phyloP scores from a whole-genome alignment of 2,113 vertebrate genomes.

The Acanthisitta chloris region DNA sequence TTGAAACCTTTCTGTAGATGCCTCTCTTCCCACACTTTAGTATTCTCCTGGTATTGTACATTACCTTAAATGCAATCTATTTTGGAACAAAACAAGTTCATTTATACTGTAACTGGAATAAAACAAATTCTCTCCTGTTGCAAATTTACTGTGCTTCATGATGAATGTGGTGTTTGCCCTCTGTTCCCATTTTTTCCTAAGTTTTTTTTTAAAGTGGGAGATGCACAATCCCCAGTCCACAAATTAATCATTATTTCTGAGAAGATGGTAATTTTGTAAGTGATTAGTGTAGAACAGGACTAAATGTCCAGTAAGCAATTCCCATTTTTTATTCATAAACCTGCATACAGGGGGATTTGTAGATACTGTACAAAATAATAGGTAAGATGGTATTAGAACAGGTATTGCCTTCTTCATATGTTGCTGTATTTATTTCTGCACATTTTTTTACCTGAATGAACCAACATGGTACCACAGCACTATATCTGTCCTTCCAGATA shows the following conservation, averaged over 20 bases:
- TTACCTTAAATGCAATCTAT: background rate
- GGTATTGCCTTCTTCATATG: background rate
- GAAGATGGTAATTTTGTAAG: background rate
- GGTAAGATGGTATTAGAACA: background rate
- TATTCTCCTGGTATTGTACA: background rate
- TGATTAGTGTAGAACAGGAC: background rate
- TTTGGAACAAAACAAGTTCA: background rate
- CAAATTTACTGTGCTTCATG: background rate
- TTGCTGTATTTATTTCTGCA: background rate
- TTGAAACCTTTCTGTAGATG: background rate
- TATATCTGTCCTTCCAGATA: background rate
- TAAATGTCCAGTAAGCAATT: background rate
- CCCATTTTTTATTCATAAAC: background rate
- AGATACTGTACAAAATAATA: background rate
- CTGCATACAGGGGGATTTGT: background rate
- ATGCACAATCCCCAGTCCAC: background rate
- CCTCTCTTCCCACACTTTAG: background rate
- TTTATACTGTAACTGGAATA: background rate
- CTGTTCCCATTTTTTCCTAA: background rate
- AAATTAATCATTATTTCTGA: background rate
- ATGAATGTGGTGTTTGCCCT: background rate
- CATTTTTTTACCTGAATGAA: background rate
- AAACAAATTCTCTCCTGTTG: background rate
- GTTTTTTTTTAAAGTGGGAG: background rate
- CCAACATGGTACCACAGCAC: background rate